phyloP scores from a whole-genome alignment of 2,113 vertebrate genomes.

The Pseudorhombus dupliciocellatus region DNA sequence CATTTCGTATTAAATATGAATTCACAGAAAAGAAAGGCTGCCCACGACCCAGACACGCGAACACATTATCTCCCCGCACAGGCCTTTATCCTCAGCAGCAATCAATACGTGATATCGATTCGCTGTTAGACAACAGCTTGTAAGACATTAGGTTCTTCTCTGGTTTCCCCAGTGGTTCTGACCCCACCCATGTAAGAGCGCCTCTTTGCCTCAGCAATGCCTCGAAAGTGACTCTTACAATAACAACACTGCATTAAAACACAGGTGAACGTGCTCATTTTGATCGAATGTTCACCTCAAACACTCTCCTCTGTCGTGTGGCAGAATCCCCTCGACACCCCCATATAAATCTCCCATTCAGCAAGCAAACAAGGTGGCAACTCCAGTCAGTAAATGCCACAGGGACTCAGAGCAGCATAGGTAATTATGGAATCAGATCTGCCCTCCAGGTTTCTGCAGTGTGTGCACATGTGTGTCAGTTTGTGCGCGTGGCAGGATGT shows the following conservation, averaged over 20 bases:
- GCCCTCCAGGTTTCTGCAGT: slow-evolving; percentile 5
- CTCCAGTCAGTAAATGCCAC: slow-evolving; percentile 41
- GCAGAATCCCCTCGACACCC: slow-evolving; percentile 4
- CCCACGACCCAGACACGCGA: slow-evolving; percentile 9
- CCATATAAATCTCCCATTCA: slow-evolving; percentile 37
- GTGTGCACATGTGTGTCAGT: slow-evolving; percentile 23
- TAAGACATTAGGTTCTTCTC: slow-evolving; percentile 43
- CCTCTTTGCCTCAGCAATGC: not conserved
- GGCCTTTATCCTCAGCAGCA: slow-evolving; percentile 12
- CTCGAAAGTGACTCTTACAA: slow-evolving; percentile 8
- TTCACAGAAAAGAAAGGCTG: not conserved
- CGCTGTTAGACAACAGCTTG: slow-evolving; percentile 28
- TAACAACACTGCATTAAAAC: not conserved
- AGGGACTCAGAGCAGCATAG: slow-evolving; percentile 15
- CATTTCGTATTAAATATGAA: not conserved
- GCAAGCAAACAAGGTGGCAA: slow-evolving; percentile 30
- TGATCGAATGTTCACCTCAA: not conserved
- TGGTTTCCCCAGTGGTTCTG: not conserved
- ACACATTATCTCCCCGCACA: slow-evolving; percentile 21
- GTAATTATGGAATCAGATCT: slow-evolving; percentile 42
- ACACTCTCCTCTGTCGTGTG: not conserved
- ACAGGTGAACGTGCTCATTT: not conserved
- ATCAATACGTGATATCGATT: slow-evolving; percentile 57
- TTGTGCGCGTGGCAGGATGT: slow-evolving; percentile 16
- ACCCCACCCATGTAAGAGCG: slow-evolving; percentile 7